These are phyloP conservation scores for Auanema freiburgensis DNA, from an alignment of 2,888 invertebrate species.

Conservation along the genomic window DNA sequence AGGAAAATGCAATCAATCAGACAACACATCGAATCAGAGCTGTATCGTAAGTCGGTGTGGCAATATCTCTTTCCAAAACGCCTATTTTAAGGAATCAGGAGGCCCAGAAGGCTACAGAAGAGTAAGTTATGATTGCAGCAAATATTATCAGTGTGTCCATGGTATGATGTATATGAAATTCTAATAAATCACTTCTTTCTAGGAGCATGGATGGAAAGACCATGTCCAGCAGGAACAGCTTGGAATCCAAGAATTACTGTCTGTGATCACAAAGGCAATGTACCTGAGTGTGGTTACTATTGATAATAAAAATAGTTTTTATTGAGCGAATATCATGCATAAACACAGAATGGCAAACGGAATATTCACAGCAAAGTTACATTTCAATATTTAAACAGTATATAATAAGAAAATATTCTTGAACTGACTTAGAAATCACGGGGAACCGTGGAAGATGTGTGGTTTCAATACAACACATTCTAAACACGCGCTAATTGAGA, in stretches of 20 bases:
- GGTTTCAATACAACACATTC: no score
- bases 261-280: slow-evolving; percentile 26
- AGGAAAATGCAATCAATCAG: slow-evolving; percentile 5
- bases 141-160: slow-evolving; percentile 25
- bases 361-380: no score
- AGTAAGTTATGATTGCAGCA: slow-evolving; percentile 16
- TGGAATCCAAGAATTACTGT: slow-evolving; percentile 20
- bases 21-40: not conserved
- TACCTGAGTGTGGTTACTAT: slow-evolving; percentile 23
- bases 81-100: not conserved
- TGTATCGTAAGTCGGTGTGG: slow-evolving; percentile 5
- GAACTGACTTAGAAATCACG: no score
- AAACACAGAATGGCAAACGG: no score
- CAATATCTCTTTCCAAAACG: no score
- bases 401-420: no score
- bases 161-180: slow-evolving; percentile 11
- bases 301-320: no score
- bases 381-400: no score
- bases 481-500: no score
- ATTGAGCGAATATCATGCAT: no score
- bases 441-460: no score
- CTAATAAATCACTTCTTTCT: not conserved
- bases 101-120: slow-evolving; percentile 18
- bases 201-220: slow-evolving; percentile 22
- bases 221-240: slow-evolving; percentile 28